A percentile compares a stretch with the other conserved stretches of the same genome.
Conservation (phyloP, 1,140 invertebrate genomes). For the Heterodera carotae region DNA sequence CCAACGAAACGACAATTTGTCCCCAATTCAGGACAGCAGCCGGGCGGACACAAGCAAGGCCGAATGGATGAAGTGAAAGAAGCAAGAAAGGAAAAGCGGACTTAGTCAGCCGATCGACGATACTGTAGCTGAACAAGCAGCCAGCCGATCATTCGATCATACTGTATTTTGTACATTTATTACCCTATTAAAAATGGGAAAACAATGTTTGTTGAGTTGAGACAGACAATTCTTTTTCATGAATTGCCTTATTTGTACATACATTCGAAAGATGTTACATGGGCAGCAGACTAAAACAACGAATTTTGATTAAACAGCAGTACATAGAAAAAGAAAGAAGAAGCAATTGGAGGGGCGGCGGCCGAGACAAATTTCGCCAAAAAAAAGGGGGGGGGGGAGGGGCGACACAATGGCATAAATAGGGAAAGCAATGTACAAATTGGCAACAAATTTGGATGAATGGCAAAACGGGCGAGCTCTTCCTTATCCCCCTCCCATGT, state of each 20-base stretch:
- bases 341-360: neutral
- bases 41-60: neutral
- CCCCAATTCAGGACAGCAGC: conserved; percentile 25
- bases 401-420: neutral
- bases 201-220: neutral
- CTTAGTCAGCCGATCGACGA: too few species aligned
- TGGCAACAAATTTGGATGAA: neutral
- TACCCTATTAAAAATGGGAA: neutral
- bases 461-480: too few species aligned
- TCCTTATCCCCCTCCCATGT: too few species aligned
- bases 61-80: conserved; percentile 23
- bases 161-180: neutral
- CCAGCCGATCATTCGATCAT: neutral
- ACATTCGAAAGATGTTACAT: neutral
- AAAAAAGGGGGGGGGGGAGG: too few species aligned
- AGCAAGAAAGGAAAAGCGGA: neutral
- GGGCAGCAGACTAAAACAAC: neutral
- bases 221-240: neutral
- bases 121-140: too few species aligned
- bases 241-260: neutral
- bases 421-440: neutral
- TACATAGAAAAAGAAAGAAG: neutral
- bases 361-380: neutral
- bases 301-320: conserved; percentile 5
- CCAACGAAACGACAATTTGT: too few species aligned